A percentile compares a stretch with the other conserved stretches of the same genome.
phyloP scores from a whole-genome alignment of 2,888 invertebrate species.

The Neoaliturus tenellus region DNA sequence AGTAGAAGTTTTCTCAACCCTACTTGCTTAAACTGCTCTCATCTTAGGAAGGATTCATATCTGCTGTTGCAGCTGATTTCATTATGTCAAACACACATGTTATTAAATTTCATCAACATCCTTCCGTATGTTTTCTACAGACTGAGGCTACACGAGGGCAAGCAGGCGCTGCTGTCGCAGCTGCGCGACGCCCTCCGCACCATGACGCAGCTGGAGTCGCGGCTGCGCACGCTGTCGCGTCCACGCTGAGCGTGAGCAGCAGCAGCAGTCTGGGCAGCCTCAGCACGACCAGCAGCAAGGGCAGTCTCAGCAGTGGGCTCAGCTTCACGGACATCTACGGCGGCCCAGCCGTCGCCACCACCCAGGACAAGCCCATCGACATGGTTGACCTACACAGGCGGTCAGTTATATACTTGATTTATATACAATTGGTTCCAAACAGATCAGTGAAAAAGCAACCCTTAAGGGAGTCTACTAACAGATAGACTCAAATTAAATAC shows the following conservation, averaged over 20 bases:
- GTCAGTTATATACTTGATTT: too few species aligned
- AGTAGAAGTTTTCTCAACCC: too few species aligned
- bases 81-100: too few species aligned
- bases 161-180: constrained; percentile 90
- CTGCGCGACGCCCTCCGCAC: constrained; percentile 91
- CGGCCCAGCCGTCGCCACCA: constrained; percentile 81
- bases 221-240: constrained; percentile 95
- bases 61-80: too few species aligned
- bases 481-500: too few species aligned
- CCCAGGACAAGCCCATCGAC: constrained; percentile 85
- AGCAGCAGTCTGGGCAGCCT: constrained; percentile 95
- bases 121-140: constrained; percentile 67
- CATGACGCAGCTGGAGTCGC: constrained; percentile 94
- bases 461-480: too few species aligned
- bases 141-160: constrained; percentile 93
- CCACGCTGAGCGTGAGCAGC: constrained; percentile 94
- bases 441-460: too few species aligned
- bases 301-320: constrained; percentile 89
- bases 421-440: too few species aligned
- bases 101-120: too few species aligned
- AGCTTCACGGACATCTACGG: constrained; percentile 97
- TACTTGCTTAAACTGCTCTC: too few species aligned
- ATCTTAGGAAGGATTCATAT: too few species aligned
- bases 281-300: constrained; percentile 95
- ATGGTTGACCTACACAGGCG: constrained; percentile 94